Conservation (phyloP, 2,113 vertebrate genomes). For the Nansenia antarctica region DNA sequence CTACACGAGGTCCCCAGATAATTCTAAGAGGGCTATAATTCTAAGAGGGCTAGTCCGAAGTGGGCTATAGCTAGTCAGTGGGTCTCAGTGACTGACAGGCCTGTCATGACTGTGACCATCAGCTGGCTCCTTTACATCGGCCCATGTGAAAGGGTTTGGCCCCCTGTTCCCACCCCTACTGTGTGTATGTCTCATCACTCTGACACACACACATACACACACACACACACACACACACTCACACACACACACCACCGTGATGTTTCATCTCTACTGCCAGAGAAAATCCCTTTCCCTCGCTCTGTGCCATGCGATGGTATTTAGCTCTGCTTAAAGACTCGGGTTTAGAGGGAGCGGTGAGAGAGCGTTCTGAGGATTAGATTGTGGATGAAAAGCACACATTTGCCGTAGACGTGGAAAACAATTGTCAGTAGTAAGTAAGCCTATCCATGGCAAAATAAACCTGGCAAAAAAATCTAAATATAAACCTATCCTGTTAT, state of each 20-base stretch:
- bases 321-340: background rate
- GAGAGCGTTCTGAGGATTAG: background rate
- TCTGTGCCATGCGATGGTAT: background rate
- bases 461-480: too few relatives aligned
- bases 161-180: background rate
- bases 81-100: too few relatives aligned
- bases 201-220: too few relatives aligned
- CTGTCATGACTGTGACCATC: too few relatives aligned
- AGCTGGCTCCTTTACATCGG: background rate
- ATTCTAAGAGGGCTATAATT: too few relatives aligned
- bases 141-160: background rate
- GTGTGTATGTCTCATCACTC: background rate
- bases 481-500: too few relatives aligned
- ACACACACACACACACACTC: constrained; percentile 5
- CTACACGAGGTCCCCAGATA: too few relatives aligned
- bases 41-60: too few relatives aligned
- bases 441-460: background rate
- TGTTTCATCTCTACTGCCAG: constrained; percentile 2
- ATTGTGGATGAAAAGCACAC: background rate
- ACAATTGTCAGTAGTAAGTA: background rate
- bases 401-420: background rate
- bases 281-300: background rate
- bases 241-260: background rate
- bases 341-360: background rate
- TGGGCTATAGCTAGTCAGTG: too few relatives aligned